These are phyloP conservation scores for Aegithalos caudatus DNA, from an alignment of 2,113 vertebrate species.

Conservation along the genomic window DNA sequence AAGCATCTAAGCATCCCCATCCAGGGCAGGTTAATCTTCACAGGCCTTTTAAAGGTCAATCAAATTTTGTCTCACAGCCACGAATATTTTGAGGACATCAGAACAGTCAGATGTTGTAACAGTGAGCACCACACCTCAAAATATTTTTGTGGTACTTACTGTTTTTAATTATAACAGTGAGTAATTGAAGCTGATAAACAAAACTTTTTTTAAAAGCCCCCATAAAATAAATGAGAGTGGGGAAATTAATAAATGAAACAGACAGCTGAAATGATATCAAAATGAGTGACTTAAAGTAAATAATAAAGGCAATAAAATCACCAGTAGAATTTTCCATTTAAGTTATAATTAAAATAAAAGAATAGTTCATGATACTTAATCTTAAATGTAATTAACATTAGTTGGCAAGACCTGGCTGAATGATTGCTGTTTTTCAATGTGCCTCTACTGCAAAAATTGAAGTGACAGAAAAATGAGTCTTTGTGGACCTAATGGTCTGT, in stretches of 20 bases:
- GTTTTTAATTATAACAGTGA: neutral
- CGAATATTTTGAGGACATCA: neutral
- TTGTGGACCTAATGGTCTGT: neutral
- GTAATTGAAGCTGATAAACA: neutral
- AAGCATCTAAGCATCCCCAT: neutral
- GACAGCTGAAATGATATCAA: neutral
- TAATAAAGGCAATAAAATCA: constrained; percentile 26
- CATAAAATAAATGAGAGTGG: neutral
- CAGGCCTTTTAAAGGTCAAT: neutral
- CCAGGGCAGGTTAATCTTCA: neutral
- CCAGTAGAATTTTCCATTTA: neutral
- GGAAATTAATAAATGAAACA: neutral
- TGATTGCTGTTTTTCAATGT: neutral
- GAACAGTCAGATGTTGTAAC: neutral
- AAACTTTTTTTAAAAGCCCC: no score
- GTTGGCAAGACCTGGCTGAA: neutral
- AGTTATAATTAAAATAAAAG: constrained; percentile 18
- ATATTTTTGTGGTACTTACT: neutral
- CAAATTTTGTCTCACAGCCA: neutral
- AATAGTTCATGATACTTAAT: neutral
- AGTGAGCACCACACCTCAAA: rapidly evolving
- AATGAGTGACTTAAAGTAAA: constrained; percentile 20
- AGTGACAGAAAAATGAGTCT: neutral
- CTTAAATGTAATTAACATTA: constrained; percentile 16
- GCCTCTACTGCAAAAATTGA: neutral